Percentiles rank a stretch among this genome's conserved stretches.
These are phyloP conservation scores for Turritopsis rubra DNA, from an alignment of 30 jellyfish, hydroid and myxozoan genomes.

Conservation along the genomic window DNA sequence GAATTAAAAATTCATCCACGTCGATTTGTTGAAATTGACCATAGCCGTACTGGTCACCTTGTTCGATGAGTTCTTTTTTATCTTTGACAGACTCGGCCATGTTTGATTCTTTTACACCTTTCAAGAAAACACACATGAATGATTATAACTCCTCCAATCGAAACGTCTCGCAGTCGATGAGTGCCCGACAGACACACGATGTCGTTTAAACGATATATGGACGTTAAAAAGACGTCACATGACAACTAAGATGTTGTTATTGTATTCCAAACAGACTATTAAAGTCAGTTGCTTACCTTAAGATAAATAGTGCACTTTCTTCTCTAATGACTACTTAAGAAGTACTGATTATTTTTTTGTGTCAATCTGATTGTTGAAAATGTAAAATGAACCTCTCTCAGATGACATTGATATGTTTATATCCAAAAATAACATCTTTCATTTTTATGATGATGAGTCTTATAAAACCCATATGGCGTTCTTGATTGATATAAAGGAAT, in stretches of 20 bases:
- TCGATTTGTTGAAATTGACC: slow-evolving; percentile 21
- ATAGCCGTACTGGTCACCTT: not conserved
- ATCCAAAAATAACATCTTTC: not conserved
- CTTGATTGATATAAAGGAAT: too few species aligned
- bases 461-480: too few species aligned
- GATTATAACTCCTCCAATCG: not conserved
- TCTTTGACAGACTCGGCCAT: not conserved
- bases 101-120: not conserved
- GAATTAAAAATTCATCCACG: slow-evolving; percentile 56
- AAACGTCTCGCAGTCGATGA: too few species aligned
- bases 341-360: not conserved
- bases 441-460: not conserved
- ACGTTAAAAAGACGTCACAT: too few species aligned
- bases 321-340: not conserved
- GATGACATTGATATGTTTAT: too few species aligned
- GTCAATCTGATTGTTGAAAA: not conserved
- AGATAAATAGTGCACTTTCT: not conserved
- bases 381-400: not conserved
- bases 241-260: too few species aligned
- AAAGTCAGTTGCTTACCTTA: too few species aligned
- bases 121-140: not conserved
- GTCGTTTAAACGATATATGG: too few species aligned
- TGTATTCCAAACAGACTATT: too few species aligned
- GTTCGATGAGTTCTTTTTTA: not conserved
- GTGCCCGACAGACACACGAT: too few species aligned